Percentiles rank a stretch among this genome's conserved stretches.
Evolutionary conservation across 2,888 invertebrate species (phyloP).

Genomic region (Bursaphelenchus okinawaensis): DNA sequence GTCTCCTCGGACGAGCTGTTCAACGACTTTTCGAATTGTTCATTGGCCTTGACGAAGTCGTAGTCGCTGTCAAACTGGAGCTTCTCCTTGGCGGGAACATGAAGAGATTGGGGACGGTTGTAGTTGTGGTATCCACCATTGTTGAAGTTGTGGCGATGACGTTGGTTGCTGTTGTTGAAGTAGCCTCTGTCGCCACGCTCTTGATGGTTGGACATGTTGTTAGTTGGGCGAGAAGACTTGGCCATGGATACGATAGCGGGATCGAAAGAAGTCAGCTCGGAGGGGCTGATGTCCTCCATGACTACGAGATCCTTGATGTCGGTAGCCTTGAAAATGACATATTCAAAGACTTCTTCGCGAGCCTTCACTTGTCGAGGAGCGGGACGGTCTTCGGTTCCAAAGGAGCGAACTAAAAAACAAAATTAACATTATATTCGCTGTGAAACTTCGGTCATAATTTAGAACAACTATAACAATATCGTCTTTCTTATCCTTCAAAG

Average conservation of each 20-base stretch:
- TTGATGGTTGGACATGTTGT: neutral
- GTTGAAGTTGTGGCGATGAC: neutral
- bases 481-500: neutral
- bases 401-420: constrained; percentile 86
- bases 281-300: constrained; percentile 65
- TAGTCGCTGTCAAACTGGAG: neutral
- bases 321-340: constrained; percentile 90
- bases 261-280: neutral
- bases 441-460: too few species aligned
- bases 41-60: constrained; percentile 9
- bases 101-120: neutral
- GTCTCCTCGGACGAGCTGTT: neutral
- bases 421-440: too few species aligned
- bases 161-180: neutral
- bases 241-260: constrained; percentile 1
- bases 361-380: constrained; percentile 87
- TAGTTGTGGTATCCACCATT: neutral
- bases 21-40: neutral
- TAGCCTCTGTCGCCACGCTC: neutral
- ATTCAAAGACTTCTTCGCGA: constrained; percentile 92
- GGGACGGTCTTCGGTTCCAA: constrained; percentile 93
- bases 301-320: constrained; percentile 97
- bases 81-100: neutral
- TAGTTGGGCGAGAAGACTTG: neutral
- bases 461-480: neutral